A percentile compares a stretch with the other conserved stretches of the same genome.
These are phyloP conservation scores for Teleogryllus occipitalis DNA, from an alignment of 1,140 invertebrate species.

Conservation along the genomic window DNA sequence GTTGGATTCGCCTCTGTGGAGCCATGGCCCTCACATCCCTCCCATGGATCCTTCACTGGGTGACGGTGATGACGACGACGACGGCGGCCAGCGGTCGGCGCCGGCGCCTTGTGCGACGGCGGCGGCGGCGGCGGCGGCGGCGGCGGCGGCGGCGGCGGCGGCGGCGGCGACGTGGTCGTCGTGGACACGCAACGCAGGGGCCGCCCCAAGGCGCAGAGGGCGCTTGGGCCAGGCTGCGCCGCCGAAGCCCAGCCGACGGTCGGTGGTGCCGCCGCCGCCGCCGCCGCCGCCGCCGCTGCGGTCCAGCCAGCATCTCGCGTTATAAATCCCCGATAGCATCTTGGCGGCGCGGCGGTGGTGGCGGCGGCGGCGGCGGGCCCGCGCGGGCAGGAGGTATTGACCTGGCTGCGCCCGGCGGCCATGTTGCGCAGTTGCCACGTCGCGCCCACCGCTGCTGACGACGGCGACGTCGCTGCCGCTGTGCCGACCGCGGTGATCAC, in stretches of 20 bases:
- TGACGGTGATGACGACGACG: background rate
- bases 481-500: background rate
- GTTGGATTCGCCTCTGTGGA: too few relatives aligned
- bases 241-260: background rate
- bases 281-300: background rate
- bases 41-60: too few relatives aligned
- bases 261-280: background rate
- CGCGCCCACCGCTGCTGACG: background rate
- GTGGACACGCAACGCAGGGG: too few relatives aligned
- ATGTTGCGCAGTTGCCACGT: background rate
- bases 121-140: too few relatives aligned
- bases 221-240: too few relatives aligned
- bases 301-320: background rate
- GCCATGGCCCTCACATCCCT: too few relatives aligned
- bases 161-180: too few relatives aligned
- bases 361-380: too few relatives aligned
- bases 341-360: background rate
- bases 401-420: background rate
- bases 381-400: conserved; percentile 2
- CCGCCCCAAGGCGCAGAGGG: too few relatives aligned
- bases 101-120: background rate
- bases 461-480: too few relatives aligned
- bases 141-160: too few relatives aligned
- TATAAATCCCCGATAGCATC: conserved; percentile 4
- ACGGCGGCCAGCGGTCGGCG: too few relatives aligned